phyloP scores from a whole-genome alignment of 2,888 invertebrate genomes.

The Oxytorus armatus region DNA sequence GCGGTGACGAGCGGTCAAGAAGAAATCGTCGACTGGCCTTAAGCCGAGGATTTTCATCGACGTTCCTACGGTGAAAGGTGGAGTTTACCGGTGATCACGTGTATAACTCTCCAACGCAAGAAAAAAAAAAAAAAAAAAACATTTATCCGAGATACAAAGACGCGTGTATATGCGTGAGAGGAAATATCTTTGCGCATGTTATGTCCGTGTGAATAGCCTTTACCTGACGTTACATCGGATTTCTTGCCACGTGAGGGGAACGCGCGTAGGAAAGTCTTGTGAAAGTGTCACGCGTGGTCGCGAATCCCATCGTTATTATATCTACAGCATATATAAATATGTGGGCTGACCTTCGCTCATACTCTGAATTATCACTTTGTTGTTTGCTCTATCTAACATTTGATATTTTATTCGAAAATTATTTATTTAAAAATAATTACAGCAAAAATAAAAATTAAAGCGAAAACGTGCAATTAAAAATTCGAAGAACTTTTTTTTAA shows the following conservation, averaged over 20 bases:
- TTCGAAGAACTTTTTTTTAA: no score
- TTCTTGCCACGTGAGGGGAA: conserved; percentile 42
- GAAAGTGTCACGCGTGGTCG: conserved; percentile 65
- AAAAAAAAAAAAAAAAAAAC: no score
- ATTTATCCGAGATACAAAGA: background rate
- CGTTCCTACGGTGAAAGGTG: conserved; percentile 78
- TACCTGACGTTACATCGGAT: conserved; percentile 4
- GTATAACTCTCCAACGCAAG: conserved; percentile 58
- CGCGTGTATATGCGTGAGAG: background rate
- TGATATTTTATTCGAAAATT: background rate
- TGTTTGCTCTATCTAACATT: conserved; percentile 9
- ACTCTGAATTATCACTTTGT: conserved; percentile 7
- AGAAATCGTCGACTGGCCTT: conserved; percentile 76
- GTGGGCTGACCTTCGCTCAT: conserved; percentile 38
- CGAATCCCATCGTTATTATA: conserved; percentile 28
- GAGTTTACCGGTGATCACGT: conserved; percentile 55
- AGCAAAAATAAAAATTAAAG: no score
- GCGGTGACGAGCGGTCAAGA: conserved; percentile 66
- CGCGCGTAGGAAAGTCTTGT: conserved; percentile 64
- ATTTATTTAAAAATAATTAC: no score
- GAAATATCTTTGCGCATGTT: conserved; percentile 10
- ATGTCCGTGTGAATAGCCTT: background rate
- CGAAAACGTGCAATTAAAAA: no score
- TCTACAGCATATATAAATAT: background rate
- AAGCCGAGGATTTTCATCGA: conserved; percentile 74